A percentile compares a stretch with the other conserved stretches of the same genome.
Conservation (phyloP, 2,113 vertebrate species). For the Aplodontia rufa region DNA sequence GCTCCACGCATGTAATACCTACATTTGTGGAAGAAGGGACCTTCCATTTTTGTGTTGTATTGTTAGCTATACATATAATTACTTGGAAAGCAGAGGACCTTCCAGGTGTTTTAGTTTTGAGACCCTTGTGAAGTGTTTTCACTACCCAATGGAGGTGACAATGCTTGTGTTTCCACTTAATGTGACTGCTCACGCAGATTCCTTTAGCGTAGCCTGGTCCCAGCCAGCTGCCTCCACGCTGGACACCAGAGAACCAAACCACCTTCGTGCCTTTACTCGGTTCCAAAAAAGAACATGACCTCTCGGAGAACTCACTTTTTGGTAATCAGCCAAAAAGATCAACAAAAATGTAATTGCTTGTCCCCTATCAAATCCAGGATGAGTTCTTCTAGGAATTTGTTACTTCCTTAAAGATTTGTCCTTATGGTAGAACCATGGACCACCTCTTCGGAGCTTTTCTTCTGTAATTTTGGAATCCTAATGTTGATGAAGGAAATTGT, state of each 20-base stretch:
- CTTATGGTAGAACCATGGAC: neutral
- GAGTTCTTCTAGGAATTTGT: neutral
- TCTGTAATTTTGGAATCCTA: neutral
- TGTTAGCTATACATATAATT: neutral
- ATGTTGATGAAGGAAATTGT: neutral
- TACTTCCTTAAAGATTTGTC: neutral
- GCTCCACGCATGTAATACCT: neutral
- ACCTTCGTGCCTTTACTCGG: neutral
- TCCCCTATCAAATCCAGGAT: neutral
- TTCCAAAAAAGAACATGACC: neutral
- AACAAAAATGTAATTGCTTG: neutral
- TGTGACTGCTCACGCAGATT: neutral
- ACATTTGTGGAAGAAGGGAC: neutral
- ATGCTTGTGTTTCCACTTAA: neutral
- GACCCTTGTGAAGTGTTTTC: neutral
- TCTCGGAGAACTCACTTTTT: neutral
- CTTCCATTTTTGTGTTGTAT: neutral
- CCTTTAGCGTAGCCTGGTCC: neutral
- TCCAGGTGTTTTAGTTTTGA: neutral
- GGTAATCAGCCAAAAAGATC: neutral
- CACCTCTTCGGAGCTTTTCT: neutral
- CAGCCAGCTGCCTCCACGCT: neutral
- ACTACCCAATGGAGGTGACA: neutral
- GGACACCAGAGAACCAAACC: neutral
- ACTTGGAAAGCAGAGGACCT: neutral